phyloP scores from a whole-genome alignment of 2,113 vertebrate genomes.

The Corythornis vintsioides region DNA sequence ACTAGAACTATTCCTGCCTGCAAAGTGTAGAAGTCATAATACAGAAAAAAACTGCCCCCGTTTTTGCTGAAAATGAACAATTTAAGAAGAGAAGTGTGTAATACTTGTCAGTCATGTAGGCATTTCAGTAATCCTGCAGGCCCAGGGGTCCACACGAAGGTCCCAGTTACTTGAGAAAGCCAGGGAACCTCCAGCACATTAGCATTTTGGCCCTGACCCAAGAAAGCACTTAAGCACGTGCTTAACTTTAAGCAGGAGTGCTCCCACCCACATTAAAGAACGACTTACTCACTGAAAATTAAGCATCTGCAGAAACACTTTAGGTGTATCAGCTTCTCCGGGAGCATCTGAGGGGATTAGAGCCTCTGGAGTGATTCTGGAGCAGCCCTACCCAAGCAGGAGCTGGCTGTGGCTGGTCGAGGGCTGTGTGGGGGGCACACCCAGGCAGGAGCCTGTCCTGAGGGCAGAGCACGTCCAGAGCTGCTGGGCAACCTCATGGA shows the following conservation, averaged over 20 bases:
- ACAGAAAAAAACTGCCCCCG: background rate
- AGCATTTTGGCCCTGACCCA: slow-evolving; percentile 43
- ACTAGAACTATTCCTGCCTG: background rate
- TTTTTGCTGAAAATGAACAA: background rate
- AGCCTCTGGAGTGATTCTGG: slow-evolving; percentile 39
- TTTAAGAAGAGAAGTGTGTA: background rate
- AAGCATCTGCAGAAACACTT: slow-evolving; percentile 63
- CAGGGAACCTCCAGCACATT: slow-evolving; percentile 6
- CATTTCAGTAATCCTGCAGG: slow-evolving; percentile 12
- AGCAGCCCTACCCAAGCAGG: background rate
- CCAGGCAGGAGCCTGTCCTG: background rate
- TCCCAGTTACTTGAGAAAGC: slow-evolving; percentile 47
- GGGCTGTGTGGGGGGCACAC: too few relatives aligned
- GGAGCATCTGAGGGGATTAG: slow-evolving; percentile 39
- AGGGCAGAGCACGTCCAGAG: background rate
- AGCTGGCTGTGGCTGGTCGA: background rate
- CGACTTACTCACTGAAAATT: slow-evolving; percentile 57
- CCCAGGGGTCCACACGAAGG: background rate
- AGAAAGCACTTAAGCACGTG: slow-evolving; percentile 66
- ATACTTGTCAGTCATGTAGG: background rate
- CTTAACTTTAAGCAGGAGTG: slow-evolving; percentile 69
- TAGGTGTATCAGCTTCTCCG: slow-evolving; percentile 39
- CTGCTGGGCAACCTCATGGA: background rate
- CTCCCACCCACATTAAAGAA: slow-evolving; percentile 63
- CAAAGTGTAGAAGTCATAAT: background rate